Evolutionary conservation across 2,113 vertebrate species (phyloP), one percentile per base, ranked within the genome.

Genomic region (Vimba vimba): DNA sequence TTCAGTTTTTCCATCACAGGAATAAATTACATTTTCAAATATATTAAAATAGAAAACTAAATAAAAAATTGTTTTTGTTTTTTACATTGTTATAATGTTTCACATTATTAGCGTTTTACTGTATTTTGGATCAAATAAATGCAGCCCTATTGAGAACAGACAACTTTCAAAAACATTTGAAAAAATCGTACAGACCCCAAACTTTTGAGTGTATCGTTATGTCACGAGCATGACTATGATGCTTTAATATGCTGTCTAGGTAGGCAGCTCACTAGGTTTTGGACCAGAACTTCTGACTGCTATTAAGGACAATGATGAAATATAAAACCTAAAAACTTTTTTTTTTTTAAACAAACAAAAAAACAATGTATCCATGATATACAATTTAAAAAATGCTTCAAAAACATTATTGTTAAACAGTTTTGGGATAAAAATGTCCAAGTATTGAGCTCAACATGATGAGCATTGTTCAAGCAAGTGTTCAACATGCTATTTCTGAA

Each of bases 321-420:
- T 9, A 5, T 11, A 21, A 78, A 55, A 6, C 25, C 25, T 4
- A 91, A 91, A 90, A 71, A 86, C 1, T 1, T 3, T 23, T 27
- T 27, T 27, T 27, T n/a, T n/a, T n/a, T n/a, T n/a, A 27, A 27
- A 27, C 27, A 27, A 27, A 27, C 27, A 30, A 30, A 30, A 33
- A 8, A 77, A 19, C 43, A 43, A 9, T 5, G 43, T 1, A 21
- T 33, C 47, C 47, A 30, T 77, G 17, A 55, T 30, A 23, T 43
- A 73, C 69, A 45, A 69, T 21, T 21, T 9, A 69, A 64, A 36
- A 69, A 69, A 19, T 69, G 17, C 17, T 36, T 21, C 1, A 69
- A 21, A 69, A 36, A 21, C 17, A 30, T 68, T 6, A 33, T 8
- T 33, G 27, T 33, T 66, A 15, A 30, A 30, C 13, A 19, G 30